phyloP scores from a whole-genome alignment of 2,797 vertebrate species.

The Coluber constrictor region DNA sequence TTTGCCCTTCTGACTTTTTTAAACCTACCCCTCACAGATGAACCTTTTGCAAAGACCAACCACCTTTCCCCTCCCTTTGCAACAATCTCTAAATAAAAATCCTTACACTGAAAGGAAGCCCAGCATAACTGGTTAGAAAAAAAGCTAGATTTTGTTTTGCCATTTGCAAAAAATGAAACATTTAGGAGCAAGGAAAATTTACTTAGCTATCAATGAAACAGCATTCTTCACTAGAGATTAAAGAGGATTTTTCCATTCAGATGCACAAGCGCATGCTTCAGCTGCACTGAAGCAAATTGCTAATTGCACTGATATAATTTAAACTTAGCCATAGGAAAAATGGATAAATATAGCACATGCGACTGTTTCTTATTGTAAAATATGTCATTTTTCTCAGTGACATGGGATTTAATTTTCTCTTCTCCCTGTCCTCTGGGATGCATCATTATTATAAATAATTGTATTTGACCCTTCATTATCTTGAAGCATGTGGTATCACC shows the following conservation, averaged over 20 bases:
- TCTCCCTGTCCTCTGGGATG: neutral
- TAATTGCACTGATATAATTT: neutral
- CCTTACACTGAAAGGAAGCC: neutral
- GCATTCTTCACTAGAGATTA: neutral
- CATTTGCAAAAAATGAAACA: neutral
- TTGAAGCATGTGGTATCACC: neutral
- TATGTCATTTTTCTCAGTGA: neutral
- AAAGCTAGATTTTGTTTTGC: neutral
- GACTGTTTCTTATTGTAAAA: neutral
- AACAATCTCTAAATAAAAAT: neutral
- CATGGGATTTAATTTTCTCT: neutral
- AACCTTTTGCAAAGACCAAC: neutral
- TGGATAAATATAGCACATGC: neutral
- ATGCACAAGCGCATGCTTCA: neutral
- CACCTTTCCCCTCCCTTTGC: neutral
- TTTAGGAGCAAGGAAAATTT: neutral
- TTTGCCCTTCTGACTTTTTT: neutral
- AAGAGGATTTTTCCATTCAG: neutral
- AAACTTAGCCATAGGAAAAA: neutral
- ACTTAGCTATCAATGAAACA: neutral
- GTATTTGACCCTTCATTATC: neutral
- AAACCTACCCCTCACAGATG: neutral
- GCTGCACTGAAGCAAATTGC: neutral
- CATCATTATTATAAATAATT: neutral
- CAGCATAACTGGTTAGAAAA: neutral